Base-by-base conservation (phyloP, 2,888 invertebrate genomes). In the Nyleta sp. region DNA sequence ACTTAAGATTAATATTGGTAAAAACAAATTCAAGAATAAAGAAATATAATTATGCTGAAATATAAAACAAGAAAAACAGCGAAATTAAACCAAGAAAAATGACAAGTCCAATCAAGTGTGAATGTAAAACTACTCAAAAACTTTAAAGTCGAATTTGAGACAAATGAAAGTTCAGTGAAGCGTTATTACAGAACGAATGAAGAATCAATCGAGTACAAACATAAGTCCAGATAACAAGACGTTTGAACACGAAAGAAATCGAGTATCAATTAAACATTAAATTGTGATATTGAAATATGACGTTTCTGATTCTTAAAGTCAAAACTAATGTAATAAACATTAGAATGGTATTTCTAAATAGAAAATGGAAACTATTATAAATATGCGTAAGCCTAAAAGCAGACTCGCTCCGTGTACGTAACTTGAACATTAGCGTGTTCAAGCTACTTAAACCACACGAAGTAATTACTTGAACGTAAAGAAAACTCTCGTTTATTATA, bases 201-300 rank as follows among this genome's bases (percentile, higher is more conserved):
- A 72, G 64, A 64, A 64, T 64, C 72, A 72, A 40, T 64, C 64
- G 40, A 62, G 38, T 72, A 72, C 35, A 64, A 55, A 72, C 20
- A 35, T 64, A 62, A 60, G 53, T 62, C 24, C 7, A 31, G 55
- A 72, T 55, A 72, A 64, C 55, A 64, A 18, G 52, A 50, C 59
- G 11, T 24, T 53, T 20, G 18, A 40, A 52, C n/a, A 18, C 13
- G 28, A 28, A 46, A 55, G 24, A 40, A 68, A 40, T 67, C 13
- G 31, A 48, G 18, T 59, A 48, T 68, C n/a, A 59, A 59, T 48
- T 48, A 68, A n/a, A 52, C 17, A 68, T 33, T 57, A 24, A 48
- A 68, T 44, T 48, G 22, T 35, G 22, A 46, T 22, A 4, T 7
- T 5, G 8, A 38, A 38, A 38, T 20, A 48, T 17, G 24, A 24